Conservation (phyloP, 2,888 invertebrate genomes). For the Deilephila elpenor region DNA sequence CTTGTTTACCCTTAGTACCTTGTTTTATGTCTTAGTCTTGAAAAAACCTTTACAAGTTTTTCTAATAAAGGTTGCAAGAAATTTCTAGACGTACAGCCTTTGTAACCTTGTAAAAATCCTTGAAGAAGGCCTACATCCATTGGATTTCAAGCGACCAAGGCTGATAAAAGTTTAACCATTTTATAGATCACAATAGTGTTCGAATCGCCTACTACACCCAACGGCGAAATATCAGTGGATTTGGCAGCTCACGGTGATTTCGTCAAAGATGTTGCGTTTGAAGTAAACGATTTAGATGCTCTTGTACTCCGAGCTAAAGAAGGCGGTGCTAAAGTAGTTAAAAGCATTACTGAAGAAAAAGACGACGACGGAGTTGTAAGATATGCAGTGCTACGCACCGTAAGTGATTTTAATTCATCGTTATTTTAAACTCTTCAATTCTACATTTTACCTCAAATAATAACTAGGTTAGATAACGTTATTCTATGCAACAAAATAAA, state of each 20-base stretch:
- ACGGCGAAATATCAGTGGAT: conserved; percentile 88
- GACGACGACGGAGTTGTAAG: conserved; percentile 93
- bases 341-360: conserved; percentile 92
- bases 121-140: too few species aligned
- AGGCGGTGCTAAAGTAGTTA: conserved; percentile 92
- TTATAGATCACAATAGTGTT: conserved; percentile 95
- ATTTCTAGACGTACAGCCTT: too few species aligned
- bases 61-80: too few species aligned
- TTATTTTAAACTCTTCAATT: too few species aligned
- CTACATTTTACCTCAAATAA: too few species aligned
- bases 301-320: conserved; percentile 92
- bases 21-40: too few species aligned
- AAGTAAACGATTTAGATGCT: conserved; percentile 94
- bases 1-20: too few species aligned
- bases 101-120: too few species aligned
- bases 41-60: too few species aligned
- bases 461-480: too few species aligned
- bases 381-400: conserved; percentile 96
- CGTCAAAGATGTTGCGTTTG: conserved; percentile 97
- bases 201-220: conserved; percentile 91
- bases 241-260: conserved; percentile 97
- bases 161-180: background rate
- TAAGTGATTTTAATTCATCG: conserved; percentile 69
- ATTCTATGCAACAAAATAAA: too few species aligned
- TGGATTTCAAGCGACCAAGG: too few species aligned